Conservation (phyloP, 1,140 invertebrate genomes). For the Scaptodrosophila lebanonensis region DNA sequence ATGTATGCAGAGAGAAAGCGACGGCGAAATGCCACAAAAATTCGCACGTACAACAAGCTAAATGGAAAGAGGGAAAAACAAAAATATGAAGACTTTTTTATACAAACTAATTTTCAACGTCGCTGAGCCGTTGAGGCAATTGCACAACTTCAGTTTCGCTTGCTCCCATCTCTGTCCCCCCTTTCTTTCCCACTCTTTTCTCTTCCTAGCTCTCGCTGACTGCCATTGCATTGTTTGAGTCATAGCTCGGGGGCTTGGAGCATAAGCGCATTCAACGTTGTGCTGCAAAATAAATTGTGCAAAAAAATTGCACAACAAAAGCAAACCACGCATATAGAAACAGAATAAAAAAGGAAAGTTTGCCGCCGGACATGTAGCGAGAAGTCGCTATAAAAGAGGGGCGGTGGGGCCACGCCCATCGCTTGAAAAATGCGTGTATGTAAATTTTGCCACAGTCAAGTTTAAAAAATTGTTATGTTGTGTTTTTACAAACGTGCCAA, state of each 20-base stretch:
- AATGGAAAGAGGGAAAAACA: too few species aligned
- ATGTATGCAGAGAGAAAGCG: too few species aligned
- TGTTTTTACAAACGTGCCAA: slow-evolving; percentile 21
- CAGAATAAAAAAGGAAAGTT: slow-evolving; percentile 29
- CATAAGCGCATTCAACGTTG: slow-evolving; percentile 1
- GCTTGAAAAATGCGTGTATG: slow-evolving; percentile 62
- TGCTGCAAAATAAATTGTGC: slow-evolving; percentile 48
- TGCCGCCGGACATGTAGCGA: slow-evolving; percentile 51
- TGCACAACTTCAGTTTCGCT: too few species aligned
- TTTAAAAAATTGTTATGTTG: slow-evolving; percentile 37
- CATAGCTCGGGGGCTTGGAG: slow-evolving; percentile 4
- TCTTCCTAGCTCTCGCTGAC: not conserved
- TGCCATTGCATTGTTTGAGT: not conserved
- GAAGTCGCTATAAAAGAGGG: not conserved
- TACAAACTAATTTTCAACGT: not conserved
- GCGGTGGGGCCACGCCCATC: slow-evolving; percentile 28
- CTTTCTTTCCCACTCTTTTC: not conserved
- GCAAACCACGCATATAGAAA: too few species aligned
- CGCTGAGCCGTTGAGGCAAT: not conserved
- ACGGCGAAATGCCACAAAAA: not conserved
- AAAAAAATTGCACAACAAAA: slow-evolving; percentile 28
- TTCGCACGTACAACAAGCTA: not conserved
- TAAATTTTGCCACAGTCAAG: slow-evolving; percentile 42
- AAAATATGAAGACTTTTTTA: not conserved
- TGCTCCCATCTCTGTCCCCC: too few species aligned